Base-by-base conservation (phyloP, 2,888 invertebrate genomes). In the Sminthurides aquaticus region DNA sequence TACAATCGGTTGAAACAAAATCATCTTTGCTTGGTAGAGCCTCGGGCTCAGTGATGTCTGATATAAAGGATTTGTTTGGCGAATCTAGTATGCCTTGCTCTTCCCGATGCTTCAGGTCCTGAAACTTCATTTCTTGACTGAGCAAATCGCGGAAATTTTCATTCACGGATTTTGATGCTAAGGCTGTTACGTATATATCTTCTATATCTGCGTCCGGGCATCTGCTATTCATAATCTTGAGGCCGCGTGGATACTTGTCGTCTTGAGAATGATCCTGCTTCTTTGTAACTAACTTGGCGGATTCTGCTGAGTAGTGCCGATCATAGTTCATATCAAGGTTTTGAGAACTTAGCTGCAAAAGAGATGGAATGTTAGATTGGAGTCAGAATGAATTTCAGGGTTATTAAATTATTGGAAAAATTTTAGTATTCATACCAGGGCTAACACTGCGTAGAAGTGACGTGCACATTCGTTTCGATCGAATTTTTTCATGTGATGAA, bases 141-240 rank as follows among this genome's bases (percentile, higher is more conserved):
- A 73, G 57, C 1, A 68, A 27, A 27, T 72, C 68, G 0, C 66
- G 68, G 63, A 71, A 68, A 11, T 62, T 20, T 49, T 71, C 71
- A 15, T 66, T 65, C 18, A 61, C 67, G 5, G 70, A 69, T 20
- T 68, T 67, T 1, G 71, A 67, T 1, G 73, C 65, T 48, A 71
- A 48, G 0, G 67, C 69, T 24, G 69, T 66, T 1, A 74, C 58
- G 8, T 67, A 67, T n/a, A 74, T 66, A 55, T 73, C 73, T 28
- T 72, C 73, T n/a, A 64, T 67, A 43, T 74, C 73, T 8, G 70
- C 66, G 55, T 74, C 73, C 1, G 74, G 74, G 49, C 74, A 74
- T 43, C 73, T 56, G 61, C 70, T 71, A 8, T 65, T 71, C 68
- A 72, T 67, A 20, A 74, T 74, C 54, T 74, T 74, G 29, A 68